These are phyloP conservation scores for Sylvilagus floridanus DNA, from an alignment of 2,797 vertebrate species.

Conservation along the genomic window DNA sequence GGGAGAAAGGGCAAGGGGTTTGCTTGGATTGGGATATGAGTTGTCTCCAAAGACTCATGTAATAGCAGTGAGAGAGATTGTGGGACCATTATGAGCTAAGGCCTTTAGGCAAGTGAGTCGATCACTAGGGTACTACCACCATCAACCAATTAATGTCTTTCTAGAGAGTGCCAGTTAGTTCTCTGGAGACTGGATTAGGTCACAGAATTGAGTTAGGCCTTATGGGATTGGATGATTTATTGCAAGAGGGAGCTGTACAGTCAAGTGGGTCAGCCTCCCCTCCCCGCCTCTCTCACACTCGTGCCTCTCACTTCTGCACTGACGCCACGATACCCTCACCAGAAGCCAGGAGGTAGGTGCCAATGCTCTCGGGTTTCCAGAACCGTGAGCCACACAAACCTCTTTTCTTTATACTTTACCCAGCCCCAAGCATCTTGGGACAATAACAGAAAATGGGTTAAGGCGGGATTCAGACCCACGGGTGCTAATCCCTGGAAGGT, in stretches of 20 bases:
- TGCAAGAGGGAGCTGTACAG: neutral
- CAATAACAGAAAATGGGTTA: neutral
- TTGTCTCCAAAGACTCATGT: neutral
- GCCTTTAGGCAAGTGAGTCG: neutral
- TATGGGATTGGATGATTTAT: neutral
- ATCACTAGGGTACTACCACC: accelerated
- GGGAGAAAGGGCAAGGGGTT: neutral
- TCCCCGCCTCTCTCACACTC: neutral
- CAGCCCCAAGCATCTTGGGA: neutral
- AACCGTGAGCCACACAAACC: neutral
- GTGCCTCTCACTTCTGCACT: neutral
- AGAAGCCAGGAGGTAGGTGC: neutral
- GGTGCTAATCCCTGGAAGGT: neutral
- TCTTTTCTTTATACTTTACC: neutral
- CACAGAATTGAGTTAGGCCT: neutral
- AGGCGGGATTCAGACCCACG: neutral
- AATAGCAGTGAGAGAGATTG: neutral
- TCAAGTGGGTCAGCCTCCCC: neutral
- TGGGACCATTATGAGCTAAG: too few relatives aligned
- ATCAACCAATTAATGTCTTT: neutral
- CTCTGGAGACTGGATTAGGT: neutral
- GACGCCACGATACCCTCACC: neutral
- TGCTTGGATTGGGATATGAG: neutral
- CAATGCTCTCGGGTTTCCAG: neutral
- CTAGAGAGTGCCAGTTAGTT: neutral